Percentiles rank a stretch among this genome's conserved stretches.
phyloP scores from a whole-genome alignment of 2,888 invertebrate genomes.

The Synergus gifuensis region DNA sequence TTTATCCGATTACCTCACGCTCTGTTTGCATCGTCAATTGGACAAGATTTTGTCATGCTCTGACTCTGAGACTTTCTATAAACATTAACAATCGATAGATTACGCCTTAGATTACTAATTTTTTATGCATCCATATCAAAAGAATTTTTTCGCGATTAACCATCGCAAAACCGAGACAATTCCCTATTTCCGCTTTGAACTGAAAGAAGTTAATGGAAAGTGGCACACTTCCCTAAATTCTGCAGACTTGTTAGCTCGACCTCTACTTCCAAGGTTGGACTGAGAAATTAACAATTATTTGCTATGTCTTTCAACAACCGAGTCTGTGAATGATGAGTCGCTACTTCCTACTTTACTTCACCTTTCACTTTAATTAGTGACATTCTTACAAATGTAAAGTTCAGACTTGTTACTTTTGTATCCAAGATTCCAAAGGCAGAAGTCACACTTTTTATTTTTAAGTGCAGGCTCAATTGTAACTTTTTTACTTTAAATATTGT shows the following conservation, averaged over 20 bases:
- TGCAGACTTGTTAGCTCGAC: conserved; percentile 40
- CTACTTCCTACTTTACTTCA: neutral
- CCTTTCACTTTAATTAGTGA: conserved; percentile 8
- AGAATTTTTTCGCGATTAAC: conserved; percentile 24
- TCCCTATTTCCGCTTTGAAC: conserved; percentile 44
- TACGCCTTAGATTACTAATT: neutral
- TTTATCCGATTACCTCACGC: conserved; percentile 62
- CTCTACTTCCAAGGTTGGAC: conserved; percentile 7
- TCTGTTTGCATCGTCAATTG: conserved; percentile 64
- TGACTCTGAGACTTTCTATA: conserved; percentile 72
- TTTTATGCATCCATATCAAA: conserved; percentile 41
- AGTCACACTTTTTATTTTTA: neutral
- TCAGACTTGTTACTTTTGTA: neutral
- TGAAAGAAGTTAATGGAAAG: conserved; percentile 55
- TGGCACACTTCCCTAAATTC: conserved; percentile 71
- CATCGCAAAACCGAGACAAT: neutral
- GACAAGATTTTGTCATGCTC: conserved; percentile 63
- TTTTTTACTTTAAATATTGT: neutral
- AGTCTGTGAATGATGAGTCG: neutral
- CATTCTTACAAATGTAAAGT: conserved; percentile 4
- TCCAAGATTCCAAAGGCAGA: neutral
- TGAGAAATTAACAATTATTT: conserved; percentile 13
- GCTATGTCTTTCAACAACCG: neutral
- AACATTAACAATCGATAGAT: conserved; percentile 10
- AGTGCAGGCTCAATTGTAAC: no score